Conservation (phyloP, 2,888 invertebrate genomes). For the Macaria notata region DNA sequence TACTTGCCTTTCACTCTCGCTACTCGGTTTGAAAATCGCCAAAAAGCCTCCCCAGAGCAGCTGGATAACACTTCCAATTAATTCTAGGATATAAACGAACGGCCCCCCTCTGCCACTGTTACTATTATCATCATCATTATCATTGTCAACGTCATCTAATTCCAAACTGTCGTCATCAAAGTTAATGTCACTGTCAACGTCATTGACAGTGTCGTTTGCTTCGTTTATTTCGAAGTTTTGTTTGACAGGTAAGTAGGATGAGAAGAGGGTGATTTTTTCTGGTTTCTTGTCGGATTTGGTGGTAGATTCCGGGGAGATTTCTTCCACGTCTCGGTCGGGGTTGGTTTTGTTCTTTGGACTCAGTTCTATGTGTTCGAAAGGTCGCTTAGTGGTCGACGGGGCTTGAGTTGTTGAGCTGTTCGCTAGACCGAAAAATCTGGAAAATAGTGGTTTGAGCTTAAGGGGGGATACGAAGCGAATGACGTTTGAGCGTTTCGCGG, state of each 20-base stretch:
- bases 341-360: constrained; percentile 27
- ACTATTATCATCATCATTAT: constrained; percentile 37
- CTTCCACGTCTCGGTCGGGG: constrained; percentile 59
- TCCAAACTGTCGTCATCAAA: constrained; percentile 25
- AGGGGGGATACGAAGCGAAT: no score
- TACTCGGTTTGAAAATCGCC: constrained; percentile 46
- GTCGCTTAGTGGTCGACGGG: constrained; percentile 34
- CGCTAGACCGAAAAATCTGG: constrained; percentile 61
- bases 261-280: constrained; percentile 62
- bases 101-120: constrained; percentile 37
- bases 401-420: constrained; percentile 30
- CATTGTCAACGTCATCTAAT: constrained; percentile 24
- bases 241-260: constrained; percentile 53
- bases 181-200: background rate
- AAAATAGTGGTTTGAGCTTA: background rate
- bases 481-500: no score
- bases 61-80: constrained; percentile 60
- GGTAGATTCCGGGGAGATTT: constrained; percentile 54
- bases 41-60: constrained; percentile 60
- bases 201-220: background rate
- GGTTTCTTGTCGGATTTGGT: constrained; percentile 60
- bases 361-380: constrained; percentile 34
- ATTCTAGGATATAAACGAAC: constrained; percentile 56
- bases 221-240: constrained; percentile 9
- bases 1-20: background rate